Evolutionary conservation across 1,140 invertebrate genomes (phyloP).

Genomic region (Conus betulinus): DNA sequence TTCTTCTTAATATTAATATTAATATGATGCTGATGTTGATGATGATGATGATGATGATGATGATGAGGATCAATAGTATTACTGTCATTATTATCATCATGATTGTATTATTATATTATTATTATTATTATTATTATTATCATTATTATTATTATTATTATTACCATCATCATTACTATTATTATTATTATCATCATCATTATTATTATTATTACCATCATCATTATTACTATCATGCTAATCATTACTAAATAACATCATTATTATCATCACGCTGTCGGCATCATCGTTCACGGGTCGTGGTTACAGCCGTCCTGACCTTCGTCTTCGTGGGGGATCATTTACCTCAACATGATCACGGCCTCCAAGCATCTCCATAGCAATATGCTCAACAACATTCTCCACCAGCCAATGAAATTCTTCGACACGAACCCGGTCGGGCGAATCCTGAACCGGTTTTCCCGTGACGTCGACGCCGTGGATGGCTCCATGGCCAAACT

Average conservation of each 20-base stretch:
- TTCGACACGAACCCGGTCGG: conserved; percentile 80
- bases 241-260: background rate
- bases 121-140: background rate
- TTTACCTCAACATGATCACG: conserved; percentile 67
- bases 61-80: too few species aligned
- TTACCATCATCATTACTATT: background rate
- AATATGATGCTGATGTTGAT: too few species aligned
- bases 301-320: conserved; percentile 26
- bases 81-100: too few species aligned
- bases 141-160: too few species aligned
- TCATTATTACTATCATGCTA: too few species aligned
- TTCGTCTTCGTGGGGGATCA: conserved; percentile 42
- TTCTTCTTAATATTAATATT: too few species aligned
- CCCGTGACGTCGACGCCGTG: conserved; percentile 77
- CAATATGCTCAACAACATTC: conserved; percentile 79
- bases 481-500: conserved; percentile 70
- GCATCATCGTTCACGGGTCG: background rate
- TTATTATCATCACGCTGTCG: too few species aligned
- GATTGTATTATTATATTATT: too few species aligned
- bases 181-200: background rate
- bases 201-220: background rate
- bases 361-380: conserved; percentile 86
- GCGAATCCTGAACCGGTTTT: conserved; percentile 80
- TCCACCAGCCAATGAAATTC: conserved; percentile 78
- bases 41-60: too few species aligned